Evolutionary conservation across 2,888 invertebrate genomes (phyloP), one percentile per base, ranked within the genome.

Genomic region (Drosophila fulvimacula): DNA sequence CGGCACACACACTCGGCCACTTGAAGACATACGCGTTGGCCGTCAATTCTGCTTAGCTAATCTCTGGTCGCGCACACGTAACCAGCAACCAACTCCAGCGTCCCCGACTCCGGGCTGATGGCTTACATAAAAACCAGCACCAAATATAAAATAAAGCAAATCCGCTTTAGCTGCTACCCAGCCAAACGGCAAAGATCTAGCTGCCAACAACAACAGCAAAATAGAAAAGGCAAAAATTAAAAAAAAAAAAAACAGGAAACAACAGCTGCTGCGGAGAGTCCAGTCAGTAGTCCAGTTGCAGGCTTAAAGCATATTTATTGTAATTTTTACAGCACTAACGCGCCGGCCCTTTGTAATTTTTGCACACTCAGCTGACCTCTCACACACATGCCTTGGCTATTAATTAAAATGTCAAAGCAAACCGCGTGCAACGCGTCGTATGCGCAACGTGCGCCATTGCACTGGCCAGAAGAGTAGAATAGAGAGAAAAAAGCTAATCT

Each of bases 21-120:
- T 27, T 21, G 24, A n/a, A 34, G 24, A 65, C 41, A 27, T 21
- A 34, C 61, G 49, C 51, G 52, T 38, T 63, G 70, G 75, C 76
- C 82, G 84, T 82, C 84, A 87, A 81, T 87, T 78, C 73, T 83
- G 82, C 71, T 82, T 87, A 87, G 76, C 82, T 82, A 82, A 82
- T 82, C 87, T 87, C 82, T 78, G 51, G 65, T 64, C 74, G 65
- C 69, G 72, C 71, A 87, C 73, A 83, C 87, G 84, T 86, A 73
- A 78, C 84, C 78, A 65, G 53, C 57, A 46, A 44, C 64, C 68
- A 72, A 36, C 39, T 39, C 41, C 67, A n/a, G 24, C 3, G 19
- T 15, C 36, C 39, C 21, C 11, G 15, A 2, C 15, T 2, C 11
- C 24, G 3, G 44, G 9, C 24, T n/a, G 44, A 24, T 32, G 72